Percentiles rank a stretch among this genome's conserved stretches.
These are phyloP conservation scores for Lydus trimaculatus DNA, from an alignment of 2,888 invertebrate genomes.

Conservation along the genomic window DNA sequence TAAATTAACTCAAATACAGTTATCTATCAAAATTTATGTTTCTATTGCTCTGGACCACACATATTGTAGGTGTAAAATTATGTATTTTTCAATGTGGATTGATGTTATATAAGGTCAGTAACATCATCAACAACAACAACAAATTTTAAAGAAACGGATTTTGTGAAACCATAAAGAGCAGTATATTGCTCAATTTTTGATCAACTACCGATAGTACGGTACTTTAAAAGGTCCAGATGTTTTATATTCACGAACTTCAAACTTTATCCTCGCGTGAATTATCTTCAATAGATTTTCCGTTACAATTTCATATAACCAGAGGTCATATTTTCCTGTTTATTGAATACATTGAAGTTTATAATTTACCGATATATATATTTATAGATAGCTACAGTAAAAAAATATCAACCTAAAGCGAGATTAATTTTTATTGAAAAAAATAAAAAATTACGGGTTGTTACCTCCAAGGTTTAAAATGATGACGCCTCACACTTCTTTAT, in stretches of 20 bases:
- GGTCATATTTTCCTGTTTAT: background rate
- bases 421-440: background rate
- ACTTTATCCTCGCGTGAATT: background rate
- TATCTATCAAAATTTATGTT: too few species aligned
- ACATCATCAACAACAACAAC: background rate
- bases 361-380: background rate
- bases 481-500: background rate
- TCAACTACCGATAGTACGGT: conserved; percentile 13
- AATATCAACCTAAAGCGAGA: background rate
- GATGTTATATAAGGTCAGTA: background rate
- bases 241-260: conserved; percentile 19
- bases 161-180: background rate
- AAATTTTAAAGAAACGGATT: background rate
- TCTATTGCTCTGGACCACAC: too few species aligned
- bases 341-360: conserved; percentile 4
- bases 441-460: background rate
- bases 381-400: too few species aligned
- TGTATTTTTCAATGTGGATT: background rate
- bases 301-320: background rate
- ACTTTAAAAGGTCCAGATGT: conserved; percentile 19
- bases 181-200: background rate
- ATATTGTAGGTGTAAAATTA: too few species aligned
- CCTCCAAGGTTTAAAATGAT: background rate
- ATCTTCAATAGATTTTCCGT: conserved; percentile 2
- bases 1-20: background rate